Evolutionary conservation across 2,797 vertebrate genomes (phyloP), one percentile per base, ranked within the genome.

Genomic region (Etheostoma nigrum): DNA sequence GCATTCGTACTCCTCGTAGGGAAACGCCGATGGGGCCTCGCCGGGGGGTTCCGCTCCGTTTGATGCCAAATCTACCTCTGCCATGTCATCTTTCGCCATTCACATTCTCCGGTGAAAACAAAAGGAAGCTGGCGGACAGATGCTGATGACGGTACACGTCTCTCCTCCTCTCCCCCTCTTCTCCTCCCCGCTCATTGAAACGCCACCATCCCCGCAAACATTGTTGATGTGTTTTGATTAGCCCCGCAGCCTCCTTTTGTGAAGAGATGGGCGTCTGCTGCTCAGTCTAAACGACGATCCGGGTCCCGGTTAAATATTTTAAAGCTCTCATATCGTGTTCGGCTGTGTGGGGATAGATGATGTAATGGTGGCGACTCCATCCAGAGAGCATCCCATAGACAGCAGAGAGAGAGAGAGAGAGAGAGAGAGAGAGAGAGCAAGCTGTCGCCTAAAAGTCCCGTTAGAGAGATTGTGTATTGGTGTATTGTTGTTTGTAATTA

Each of bases 1-100:
- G 90, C 97, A 98, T 81, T 98, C 97, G 89, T 96, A 97, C 88
- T 98, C 97, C 92, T 98, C 97, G 53, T 96, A 96, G 63, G 95
- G 94, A 27, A 94, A 91, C 42, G 79, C 88, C 23, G 89, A 52
- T 79, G 87, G 36, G 82, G 86, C 70, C 65, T 62, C 82, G 25
- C 86, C 88, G 60, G 88, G 88, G 82, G 92, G 88, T 30, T 89
- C 89, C 84, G 87, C 87, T 86, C 83, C 86, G 89, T 21, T 86
- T 11, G 93, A 45, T 78, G 91, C 85, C 78, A 90, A 18, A 74
- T 94, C 93, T 89, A 93, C 93, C 92, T 93, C 94, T 87, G 94
- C 95, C 95, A 96, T 95, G 91, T 93, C 95, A 95, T 95, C 91
- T 90, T 90, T 93, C 91, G 89, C 91, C 89, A 90, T 90, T 93